A percentile compares a stretch with the other conserved stretches of the same genome.
Conservation (phyloP, 2,888 invertebrate genomes). For the Apodemia mormo region DNA sequence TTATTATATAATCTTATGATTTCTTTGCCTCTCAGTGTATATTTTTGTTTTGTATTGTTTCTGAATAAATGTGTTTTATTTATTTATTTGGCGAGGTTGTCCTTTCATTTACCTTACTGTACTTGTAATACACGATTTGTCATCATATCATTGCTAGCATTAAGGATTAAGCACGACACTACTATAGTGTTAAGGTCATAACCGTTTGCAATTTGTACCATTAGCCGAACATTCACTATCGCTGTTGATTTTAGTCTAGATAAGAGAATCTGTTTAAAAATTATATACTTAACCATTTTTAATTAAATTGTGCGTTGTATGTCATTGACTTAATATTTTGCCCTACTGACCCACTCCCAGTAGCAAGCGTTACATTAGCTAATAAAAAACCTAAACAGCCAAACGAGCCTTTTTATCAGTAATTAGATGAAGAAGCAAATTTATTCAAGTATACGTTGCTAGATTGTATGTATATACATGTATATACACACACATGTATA, state of each 20-base stretch:
- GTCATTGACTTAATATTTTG: not conserved
- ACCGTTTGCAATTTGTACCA: not conserved
- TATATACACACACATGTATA: too few species aligned
- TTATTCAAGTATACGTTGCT: not conserved
- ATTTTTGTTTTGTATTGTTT: too few species aligned
- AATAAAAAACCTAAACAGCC: not conserved
- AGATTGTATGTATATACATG: not conserved
- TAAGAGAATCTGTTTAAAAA: not conserved
- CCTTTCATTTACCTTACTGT: too few species aligned
- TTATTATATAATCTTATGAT: too few species aligned
- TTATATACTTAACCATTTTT: not conserved
- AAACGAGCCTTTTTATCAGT: not conserved
- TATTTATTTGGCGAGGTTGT: too few species aligned
- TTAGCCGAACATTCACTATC: not conserved
- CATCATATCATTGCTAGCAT: not conserved
- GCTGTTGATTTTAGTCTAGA: not conserved
- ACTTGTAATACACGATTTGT: not conserved
- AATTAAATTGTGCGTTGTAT: not conserved
- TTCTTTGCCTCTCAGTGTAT: too few species aligned
- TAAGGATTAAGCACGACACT: not conserved
- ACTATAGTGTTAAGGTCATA: not conserved
- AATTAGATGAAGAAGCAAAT: not conserved
- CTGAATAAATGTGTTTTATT: too few species aligned
- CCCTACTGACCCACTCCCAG: slow-evolving; percentile 13
- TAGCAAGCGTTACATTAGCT: not conserved